Evolutionary conservation across 2,797 vertebrate genomes (phyloP).

Genomic region (Tragopan temminckii): DNA sequence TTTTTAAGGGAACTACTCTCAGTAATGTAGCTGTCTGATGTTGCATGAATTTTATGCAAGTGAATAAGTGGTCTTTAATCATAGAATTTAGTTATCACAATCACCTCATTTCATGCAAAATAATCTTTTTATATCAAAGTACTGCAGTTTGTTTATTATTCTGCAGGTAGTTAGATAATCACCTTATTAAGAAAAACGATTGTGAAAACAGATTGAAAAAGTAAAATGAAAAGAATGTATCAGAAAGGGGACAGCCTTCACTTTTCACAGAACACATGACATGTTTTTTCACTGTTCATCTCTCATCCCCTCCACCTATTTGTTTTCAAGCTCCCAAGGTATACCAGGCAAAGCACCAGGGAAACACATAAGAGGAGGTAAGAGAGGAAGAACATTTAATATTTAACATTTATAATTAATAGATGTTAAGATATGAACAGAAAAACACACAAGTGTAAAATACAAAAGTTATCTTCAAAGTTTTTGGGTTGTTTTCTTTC

Average conservation of each 20-base stretch:
- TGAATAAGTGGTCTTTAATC: background rate
- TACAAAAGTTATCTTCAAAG: constrained; percentile 3
- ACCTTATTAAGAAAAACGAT: constrained; percentile 5
- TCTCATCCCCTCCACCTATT: background rate
- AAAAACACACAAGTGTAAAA: constrained; percentile 24
- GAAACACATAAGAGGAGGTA: background rate
- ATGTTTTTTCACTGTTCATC: background rate
- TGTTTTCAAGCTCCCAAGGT: background rate
- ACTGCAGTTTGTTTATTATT: background rate
- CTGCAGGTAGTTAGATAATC: background rate
- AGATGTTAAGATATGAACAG: constrained; percentile 33
- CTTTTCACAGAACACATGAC: background rate
- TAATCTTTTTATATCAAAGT: background rate
- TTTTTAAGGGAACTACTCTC: constrained; percentile 1
- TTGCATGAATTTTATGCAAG: background rate
- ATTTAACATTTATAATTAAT: background rate
- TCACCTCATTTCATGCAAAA: background rate
- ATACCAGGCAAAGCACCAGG: background rate
- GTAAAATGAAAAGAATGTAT: background rate
- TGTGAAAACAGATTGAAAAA: background rate
- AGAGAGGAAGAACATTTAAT: background rate
- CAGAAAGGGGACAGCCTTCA: background rate
- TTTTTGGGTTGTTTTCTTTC: constrained; percentile 1
- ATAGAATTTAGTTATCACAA: background rate
- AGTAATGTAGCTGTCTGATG: background rate